Percentiles rank a stretch among this genome's conserved stretches.
These are phyloP conservation scores for Sphaerophoria rueppellii DNA, from an alignment of 2,888 invertebrate genomes.

Conservation along the genomic window DNA sequence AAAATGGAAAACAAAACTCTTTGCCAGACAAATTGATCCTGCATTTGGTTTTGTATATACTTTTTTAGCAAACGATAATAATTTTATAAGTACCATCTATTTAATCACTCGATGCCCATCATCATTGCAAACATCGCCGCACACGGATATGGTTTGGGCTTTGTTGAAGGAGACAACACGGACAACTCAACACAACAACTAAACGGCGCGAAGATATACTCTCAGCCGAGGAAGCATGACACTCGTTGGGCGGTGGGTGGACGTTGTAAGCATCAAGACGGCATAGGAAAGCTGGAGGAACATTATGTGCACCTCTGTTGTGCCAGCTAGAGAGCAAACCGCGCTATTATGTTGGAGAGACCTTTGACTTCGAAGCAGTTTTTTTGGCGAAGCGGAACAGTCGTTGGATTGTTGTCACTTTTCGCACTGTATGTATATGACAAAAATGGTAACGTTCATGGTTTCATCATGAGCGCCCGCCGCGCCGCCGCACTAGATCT, in stretches of 20 bases:
- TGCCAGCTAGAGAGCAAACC: slow-evolving; percentile 52
- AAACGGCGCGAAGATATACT: slow-evolving; percentile 68
- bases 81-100: slow-evolving; percentile 72
- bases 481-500: slow-evolving; percentile 33
- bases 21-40: neutral
- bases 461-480: slow-evolving; percentile 30
- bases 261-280: slow-evolving; percentile 7
- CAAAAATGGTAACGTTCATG: slow-evolving; percentile 13
- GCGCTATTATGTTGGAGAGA: slow-evolving; percentile 57
- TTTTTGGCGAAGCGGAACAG: slow-evolving; percentile 51
- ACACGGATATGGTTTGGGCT: slow-evolving; percentile 58
- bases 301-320: slow-evolving; percentile 1
- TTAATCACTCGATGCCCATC: slow-evolving; percentile 73
- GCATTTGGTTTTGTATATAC: slow-evolving; percentile 20
- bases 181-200: slow-evolving; percentile 1
- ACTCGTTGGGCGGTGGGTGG: slow-evolving; percentile 62
- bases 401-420: slow-evolving; percentile 50
- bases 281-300: slow-evolving; percentile 23
- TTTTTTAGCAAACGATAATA: slow-evolving; percentile 68
- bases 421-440: slow-evolving; percentile 13
- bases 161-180: slow-evolving; percentile 30
- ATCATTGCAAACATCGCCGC: slow-evolving; percentile 61
- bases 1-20: neutral
- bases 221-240: slow-evolving; percentile 57
- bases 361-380: slow-evolving; percentile 69